Evolutionary conservation across 2,113 vertebrate species (phyloP), one percentile per base, ranked within the genome.

Genomic region (Scortum barcoo): DNA sequence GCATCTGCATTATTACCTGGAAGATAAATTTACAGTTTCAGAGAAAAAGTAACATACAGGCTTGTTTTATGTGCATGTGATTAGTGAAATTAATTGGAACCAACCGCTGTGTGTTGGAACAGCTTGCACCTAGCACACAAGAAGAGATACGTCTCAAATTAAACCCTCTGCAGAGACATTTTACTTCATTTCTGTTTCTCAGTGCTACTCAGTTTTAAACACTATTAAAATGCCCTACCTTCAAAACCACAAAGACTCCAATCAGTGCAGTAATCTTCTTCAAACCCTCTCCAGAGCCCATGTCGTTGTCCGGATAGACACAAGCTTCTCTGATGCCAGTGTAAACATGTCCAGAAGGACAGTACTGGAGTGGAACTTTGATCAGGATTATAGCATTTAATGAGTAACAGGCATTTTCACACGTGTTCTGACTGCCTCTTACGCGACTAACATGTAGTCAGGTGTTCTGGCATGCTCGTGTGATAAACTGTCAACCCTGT

Each of bases 1-100:
- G 86, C 88, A 82, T 95, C 95, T 73, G 82, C 91, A 77, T 92
- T 53, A 20, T 86, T 74, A 78, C 57, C 95, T 94, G 68, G 9
- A 82, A 40, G 16, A 69, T 5, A 79, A 8, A 72, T 12, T 2
- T 22, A 16, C 3, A 16, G 19, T 77, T 61, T 75, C 1, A 28
- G 4, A 1, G 33, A 16, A 71, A 38, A 62, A 56, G 14, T 16
- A 11, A 57, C 16, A 58, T 61, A 33, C 8, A 71, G 28, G 36
- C 11, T 19, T 33, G 7, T 28, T 68, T 63, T 19, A 40, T 58
- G 5, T 62, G 20, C 22, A 36, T 38, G 3, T 42, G 30, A 20
- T 26, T 3, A 60, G 44, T 71, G 10, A 61, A 22, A 2, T 30
- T 4, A 54, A 74, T 3, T 9, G 28, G 16, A 58, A 87, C 79